A percentile compares a stretch with the other conserved stretches of the same genome.
phyloP scores from a whole-genome alignment of 2,797 vertebrate genomes.

The Spizella passerina region DNA sequence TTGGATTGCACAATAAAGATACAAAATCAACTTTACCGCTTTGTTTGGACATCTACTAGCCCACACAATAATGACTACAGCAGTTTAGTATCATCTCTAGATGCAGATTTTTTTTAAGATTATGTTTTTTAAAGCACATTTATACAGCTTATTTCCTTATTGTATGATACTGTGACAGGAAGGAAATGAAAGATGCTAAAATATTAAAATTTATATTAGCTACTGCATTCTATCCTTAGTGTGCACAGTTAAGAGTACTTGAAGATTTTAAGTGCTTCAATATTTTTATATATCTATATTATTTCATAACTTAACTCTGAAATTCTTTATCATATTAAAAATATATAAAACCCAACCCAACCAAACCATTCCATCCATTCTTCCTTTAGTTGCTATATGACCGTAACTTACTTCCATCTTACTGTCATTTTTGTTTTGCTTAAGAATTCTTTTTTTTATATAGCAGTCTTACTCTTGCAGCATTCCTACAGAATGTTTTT shows the following conservation, averaged over 20 bases:
- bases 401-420: neutral
- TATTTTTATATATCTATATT: neutral
- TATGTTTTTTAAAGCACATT: neutral
- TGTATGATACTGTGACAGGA: neutral
- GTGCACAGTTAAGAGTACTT: neutral
- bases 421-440: neutral
- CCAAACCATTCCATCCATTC: neutral
- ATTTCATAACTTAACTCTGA: neutral
- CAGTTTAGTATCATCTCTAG: neutral
- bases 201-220: neutral
- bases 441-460: neutral
- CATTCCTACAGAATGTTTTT: neutral
- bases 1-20: neutral
- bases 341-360: neutral
- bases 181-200: neutral
- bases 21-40: neutral
- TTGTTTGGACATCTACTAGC: neutral
- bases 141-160: neutral
- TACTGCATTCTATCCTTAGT: neutral
- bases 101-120: neutral
- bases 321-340: neutral
- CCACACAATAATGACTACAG: neutral
- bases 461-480: neutral
- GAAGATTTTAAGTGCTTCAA: neutral
- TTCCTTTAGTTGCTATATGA: neutral